phyloP scores from a whole-genome alignment of 2,113 vertebrate species.

The Arvicanthis niloticus region DNA sequence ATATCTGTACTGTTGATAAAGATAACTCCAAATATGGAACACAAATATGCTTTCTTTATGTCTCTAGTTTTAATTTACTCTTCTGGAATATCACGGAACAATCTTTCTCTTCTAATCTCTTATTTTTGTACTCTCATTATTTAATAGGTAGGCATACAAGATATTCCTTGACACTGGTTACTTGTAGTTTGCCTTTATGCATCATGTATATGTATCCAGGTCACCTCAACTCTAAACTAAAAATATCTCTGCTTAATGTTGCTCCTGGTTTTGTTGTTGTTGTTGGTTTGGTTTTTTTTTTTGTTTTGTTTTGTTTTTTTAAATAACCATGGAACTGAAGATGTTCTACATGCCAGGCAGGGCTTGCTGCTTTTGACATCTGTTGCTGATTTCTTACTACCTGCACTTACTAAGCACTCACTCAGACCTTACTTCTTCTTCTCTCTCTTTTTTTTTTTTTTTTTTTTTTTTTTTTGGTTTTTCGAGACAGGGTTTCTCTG shows the following conservation, averaged over 20 bases:
- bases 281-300: too few species aligned
- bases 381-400: not conserved
- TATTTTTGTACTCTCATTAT: not conserved
- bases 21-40: not conserved
- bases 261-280: not conserved
- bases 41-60: not conserved
- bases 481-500: too few species aligned
- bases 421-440: not conserved
- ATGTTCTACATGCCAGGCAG: not conserved
- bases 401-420: not conserved
- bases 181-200: conserved; percentile 29
- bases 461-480: too few species aligned
- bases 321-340: not conserved
- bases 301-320: too few species aligned
- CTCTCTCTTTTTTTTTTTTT: too few species aligned
- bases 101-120: not conserved
- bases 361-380: not conserved
- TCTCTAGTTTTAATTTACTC: conserved; percentile 24
- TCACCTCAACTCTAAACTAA: not conserved
- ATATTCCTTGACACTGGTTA: not conserved
- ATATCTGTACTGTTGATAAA: conserved; percentile 8
- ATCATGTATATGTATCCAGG: not conserved
- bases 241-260: not conserved
- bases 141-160: not conserved
- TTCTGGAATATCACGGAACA: not conserved